A percentile compares a stretch with the other conserved stretches of the same genome.
Conservation (phyloP, 1,140 invertebrate species). For the Drosophila micromelanica region DNA sequence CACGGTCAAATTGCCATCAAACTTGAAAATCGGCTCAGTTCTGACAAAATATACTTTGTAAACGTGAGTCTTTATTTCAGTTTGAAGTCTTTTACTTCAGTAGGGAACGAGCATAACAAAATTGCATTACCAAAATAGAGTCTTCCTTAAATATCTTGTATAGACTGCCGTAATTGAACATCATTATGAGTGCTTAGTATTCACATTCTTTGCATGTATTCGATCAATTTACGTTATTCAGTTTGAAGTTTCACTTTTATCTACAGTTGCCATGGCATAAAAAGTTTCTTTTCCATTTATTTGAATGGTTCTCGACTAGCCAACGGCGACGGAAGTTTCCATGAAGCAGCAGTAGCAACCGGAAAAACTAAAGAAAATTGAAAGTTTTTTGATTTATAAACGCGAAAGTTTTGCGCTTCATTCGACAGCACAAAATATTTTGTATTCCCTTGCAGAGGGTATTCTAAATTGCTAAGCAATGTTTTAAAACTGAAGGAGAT, state of each 20-base stretch:
- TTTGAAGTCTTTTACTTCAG: no score
- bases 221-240: slow-evolving; percentile 73
- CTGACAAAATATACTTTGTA: no score
- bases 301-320: slow-evolving; percentile 56
- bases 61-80: no score
- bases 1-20: no score
- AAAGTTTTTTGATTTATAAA: slow-evolving; percentile 77
- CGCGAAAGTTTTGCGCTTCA: slow-evolving; percentile 67
- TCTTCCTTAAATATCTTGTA: slow-evolving; percentile 12
- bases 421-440: slow-evolving; percentile 43
- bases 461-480: not conserved
- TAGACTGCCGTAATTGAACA: no score
- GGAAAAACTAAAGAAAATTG: slow-evolving; percentile 58
- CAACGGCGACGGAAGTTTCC: slow-evolving; percentile 55
- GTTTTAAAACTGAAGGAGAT: no score
- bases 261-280: slow-evolving; percentile 34
- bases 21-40: no score
- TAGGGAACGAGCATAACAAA: no score
- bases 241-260: slow-evolving; percentile 49
- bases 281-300: slow-evolving; percentile 53
- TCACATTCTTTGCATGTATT: slow-evolving; percentile 47
- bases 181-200: slow-evolving; percentile 16
- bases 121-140: not conserved
- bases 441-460: slow-evolving; percentile 17
- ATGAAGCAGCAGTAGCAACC: slow-evolving; percentile 27